phyloP scores from a whole-genome alignment of 2,797 vertebrate genomes.

The Myotis findleyi region DNA sequence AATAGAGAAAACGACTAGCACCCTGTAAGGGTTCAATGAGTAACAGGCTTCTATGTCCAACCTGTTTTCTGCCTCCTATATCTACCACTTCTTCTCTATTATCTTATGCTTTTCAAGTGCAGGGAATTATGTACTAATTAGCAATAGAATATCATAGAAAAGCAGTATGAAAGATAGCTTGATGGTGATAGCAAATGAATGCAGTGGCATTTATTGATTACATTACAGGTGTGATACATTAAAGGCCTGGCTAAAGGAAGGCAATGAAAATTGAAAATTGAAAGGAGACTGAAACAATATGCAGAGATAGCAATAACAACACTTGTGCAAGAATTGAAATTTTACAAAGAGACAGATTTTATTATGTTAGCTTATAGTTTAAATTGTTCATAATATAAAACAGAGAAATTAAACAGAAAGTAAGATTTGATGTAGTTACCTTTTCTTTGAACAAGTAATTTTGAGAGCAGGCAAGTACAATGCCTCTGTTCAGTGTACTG shows the following conservation, averaged over 20 bases:
- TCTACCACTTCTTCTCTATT: not conserved
- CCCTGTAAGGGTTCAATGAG: not conserved
- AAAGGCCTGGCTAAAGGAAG: not conserved
- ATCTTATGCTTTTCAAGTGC: not conserved
- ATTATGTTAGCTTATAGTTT: not conserved
- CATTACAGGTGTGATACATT: not conserved
- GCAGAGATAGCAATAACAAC: not conserved
- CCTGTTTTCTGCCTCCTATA: not conserved
- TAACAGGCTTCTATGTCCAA: not conserved
- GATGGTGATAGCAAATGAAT: not conserved
- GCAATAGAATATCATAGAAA: not conserved
- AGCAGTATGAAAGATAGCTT: not conserved
- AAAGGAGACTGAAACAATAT: not conserved
- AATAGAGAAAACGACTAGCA: not conserved
- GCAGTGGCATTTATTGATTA: not conserved
- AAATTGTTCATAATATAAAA: not conserved
- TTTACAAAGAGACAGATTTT: not conserved
- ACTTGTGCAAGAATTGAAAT: not conserved
- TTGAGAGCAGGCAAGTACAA: not conserved
- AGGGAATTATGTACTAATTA: not conserved
- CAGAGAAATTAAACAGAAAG: not conserved
- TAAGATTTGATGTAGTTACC: not conserved
- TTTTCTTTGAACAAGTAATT: not conserved
- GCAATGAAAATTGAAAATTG: not conserved
- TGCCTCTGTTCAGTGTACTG: too few species aligned